Evolutionary conservation across 2,113 vertebrate species (phyloP), one percentile per base, ranked within the genome.

Genomic region (Onychostruthus taczanowskii): DNA sequence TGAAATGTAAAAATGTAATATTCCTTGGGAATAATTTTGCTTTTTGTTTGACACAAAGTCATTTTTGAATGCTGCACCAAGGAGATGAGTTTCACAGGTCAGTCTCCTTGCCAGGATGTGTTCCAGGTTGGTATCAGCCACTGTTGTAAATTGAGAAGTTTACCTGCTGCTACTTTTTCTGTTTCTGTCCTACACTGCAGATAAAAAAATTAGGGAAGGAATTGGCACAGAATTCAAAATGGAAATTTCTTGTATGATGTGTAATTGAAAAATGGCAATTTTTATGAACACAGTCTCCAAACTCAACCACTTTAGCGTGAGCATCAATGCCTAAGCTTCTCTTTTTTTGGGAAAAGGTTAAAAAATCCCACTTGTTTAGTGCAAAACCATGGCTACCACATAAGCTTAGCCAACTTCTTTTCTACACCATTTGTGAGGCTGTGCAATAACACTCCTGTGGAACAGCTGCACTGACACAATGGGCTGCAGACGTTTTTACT

Each of bases 391-490:
- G 46, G 28, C 44, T 89, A 52, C 49, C 41, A 27, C 28, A 18
- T 12, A 17, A 85, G 70, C 79, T 46, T 24, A 64, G 43, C 14
- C 67, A 85, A 31, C 62, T 63, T 43, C 27, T 85, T 90, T 66
- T n/a, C 63, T 33, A 12, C 35, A 26, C 11, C 35, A 15, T 80
- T n/a, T 81, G 43, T 44, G 79, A 35, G 31, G 72, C 82, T 64
- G 35, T 78, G 61, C 55, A 76, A 2, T 50, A 63, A 86, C 3
- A 15, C 62, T 90, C 35, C 4, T 47, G 58, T 82, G 84, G 88
- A 97, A 97, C 94, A 95, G 95, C 88, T 97, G 95, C 93, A 84
- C 68, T 86, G 87, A 77, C 90, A 94, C 92, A 96, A 95, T 76
- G 75, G 86, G 89, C 84, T 94, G 89, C 92, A 89, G 77, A 79